These are phyloP conservation scores for Fragum sueziense DNA, from an alignment of 2,888 invertebrate species.

Conservation along the genomic window DNA sequence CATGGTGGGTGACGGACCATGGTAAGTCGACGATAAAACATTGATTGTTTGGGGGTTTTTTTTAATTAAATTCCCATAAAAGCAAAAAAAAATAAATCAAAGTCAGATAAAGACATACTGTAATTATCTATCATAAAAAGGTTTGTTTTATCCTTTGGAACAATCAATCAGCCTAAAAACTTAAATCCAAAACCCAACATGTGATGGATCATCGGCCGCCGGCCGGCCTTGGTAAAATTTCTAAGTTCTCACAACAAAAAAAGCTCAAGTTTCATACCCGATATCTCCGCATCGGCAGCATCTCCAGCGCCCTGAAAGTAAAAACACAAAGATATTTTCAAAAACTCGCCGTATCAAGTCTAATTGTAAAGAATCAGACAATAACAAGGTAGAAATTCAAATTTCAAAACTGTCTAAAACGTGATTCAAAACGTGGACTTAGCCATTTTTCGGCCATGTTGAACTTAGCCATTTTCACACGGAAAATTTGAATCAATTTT, in stretches of 20 bases:
- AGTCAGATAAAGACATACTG: too few species aligned
- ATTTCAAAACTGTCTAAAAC: slow-evolving; percentile 7
- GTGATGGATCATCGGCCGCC: background rate
- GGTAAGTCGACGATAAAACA: too few species aligned
- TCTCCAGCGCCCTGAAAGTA: slow-evolving; percentile 53
- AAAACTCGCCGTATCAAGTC: background rate
- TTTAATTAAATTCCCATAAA: too few species aligned
- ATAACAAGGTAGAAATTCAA: background rate
- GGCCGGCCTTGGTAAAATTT: slow-evolving; percentile 40
- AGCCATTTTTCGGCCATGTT: slow-evolving; percentile 79
- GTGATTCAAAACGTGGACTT: slow-evolving; percentile 67
- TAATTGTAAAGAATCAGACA: background rate
- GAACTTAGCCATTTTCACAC: slow-evolving; percentile 70
- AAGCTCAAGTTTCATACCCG: slow-evolving; percentile 53
- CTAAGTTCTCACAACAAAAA: slow-evolving; percentile 46
- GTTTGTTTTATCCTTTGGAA: too few species aligned
- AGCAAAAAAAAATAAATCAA: too few species aligned
- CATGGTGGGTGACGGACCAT: too few species aligned
- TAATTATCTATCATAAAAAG: too few species aligned
- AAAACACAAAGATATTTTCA: background rate
- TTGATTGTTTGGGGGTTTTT: too few species aligned
- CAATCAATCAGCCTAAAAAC: too few species aligned
- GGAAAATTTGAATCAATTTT: slow-evolving; percentile 45
- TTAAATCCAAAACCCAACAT: too few species aligned
- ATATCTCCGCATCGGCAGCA: slow-evolving; percentile 42